A percentile compares a stretch with the other conserved stretches of the same genome.
Evolutionary conservation across 2,113 vertebrate species (phyloP).

Genomic region (Camelus dromedarius): DNA sequence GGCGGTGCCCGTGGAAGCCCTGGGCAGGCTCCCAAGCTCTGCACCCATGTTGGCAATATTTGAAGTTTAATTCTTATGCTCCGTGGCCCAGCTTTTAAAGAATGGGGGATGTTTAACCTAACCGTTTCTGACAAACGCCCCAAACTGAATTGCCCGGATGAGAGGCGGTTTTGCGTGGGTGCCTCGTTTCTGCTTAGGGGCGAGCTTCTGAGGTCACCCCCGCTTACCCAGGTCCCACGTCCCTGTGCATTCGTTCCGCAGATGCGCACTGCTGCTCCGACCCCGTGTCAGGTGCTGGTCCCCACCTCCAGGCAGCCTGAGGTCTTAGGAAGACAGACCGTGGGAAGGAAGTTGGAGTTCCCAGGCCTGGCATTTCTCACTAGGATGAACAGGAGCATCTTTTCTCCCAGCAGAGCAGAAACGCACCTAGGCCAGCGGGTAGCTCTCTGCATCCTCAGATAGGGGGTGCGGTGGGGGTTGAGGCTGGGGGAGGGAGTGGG

Average conservation of each 20-base stretch:
- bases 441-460: no score
- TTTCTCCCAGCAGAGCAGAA: not conserved
- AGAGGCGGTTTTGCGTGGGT: not conserved
- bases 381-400: not conserved
- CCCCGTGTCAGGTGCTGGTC: not conserved
- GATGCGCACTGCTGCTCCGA: not conserved
- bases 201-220: not conserved
- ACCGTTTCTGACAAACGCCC: not conserved
- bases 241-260: rapidly evolving
- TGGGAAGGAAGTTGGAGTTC: not conserved
- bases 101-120: not conserved
- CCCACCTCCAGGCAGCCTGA: not conserved
- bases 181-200: not conserved
- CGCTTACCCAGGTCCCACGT: rapidly evolving
- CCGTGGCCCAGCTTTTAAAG: not conserved
- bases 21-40: constrained; percentile 53
- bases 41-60: not conserved
- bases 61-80: constrained; percentile 29
- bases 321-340: not conserved
- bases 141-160: not conserved
- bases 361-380: not conserved
- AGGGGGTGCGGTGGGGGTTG: no score
- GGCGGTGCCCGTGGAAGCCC: not conserved
- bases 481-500: not conserved
- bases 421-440: no score